Conservation (phyloP, 2,797 vertebrate genomes). For the Gambelia wislizenii region DNA sequence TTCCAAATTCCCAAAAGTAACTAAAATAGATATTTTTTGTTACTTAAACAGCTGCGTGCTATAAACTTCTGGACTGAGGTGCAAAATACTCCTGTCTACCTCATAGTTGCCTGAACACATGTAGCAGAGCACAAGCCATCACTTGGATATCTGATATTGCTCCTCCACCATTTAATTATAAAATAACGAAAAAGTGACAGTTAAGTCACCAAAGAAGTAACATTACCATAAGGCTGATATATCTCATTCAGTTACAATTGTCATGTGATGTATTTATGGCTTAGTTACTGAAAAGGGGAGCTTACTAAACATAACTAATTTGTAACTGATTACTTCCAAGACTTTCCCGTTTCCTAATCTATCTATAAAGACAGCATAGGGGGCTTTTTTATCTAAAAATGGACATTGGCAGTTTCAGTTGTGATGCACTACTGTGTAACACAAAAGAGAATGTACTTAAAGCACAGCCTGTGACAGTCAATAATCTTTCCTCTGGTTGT, state of each 20-base stretch:
- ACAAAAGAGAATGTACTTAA: slow-evolving; percentile 48
- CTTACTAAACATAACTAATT: neutral
- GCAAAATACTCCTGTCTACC: neutral
- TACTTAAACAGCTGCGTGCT: no score
- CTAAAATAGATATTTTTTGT: no score
- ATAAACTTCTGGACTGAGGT: no score
- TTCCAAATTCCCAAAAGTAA: no score
- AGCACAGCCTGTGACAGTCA: slow-evolving; percentile 48
- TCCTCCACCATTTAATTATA: neutral
- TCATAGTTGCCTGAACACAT: neutral
- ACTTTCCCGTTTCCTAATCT: slow-evolving; percentile 19
- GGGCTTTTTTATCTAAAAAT: slow-evolving; percentile 45
- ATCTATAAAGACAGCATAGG: neutral
- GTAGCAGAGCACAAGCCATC: no score
- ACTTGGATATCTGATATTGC: neutral
- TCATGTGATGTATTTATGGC: neutral
- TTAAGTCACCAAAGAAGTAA: neutral
- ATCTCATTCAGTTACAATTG: neutral
- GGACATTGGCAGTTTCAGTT: slow-evolving; percentile 30
- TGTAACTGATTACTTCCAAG: neutral
- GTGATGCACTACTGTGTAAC: slow-evolving; percentile 37
- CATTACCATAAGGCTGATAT: neutral
- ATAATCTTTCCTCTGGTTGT: slow-evolving; percentile 54
- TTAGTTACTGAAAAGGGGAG: neutral
- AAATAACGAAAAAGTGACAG: no score